Evolutionary conservation across 1,140 invertebrate species (phyloP), one percentile per base, ranked within the genome.

Genomic region (Drosophila funebris): DNA sequence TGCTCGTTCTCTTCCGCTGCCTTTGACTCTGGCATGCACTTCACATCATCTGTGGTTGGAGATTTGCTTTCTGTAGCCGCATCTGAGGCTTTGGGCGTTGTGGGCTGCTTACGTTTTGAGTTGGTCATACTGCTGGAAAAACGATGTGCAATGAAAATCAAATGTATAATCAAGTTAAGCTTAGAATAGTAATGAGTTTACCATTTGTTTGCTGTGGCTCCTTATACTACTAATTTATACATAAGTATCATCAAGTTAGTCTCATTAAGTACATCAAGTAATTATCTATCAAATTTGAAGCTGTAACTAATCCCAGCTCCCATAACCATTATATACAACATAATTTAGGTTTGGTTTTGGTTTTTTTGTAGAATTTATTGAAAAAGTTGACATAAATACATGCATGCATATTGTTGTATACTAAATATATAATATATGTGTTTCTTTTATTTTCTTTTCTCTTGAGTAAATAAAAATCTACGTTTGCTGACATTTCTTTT

Each of bases 331-430:
- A 52, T 8, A 7, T 13, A 54, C 16, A 24, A 53, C 8, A 24
- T 6, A 16, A 4, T 57, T 43, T 9, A 20, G 16, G 27, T 72
- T 52, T 46, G 33, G 27, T 58, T 61, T 69, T n/a, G n/a, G n/a
- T n/a, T 71, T 75, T 85, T 78, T 73, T 89, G 74, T 77, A 78
- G 83, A 89, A 90, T 91, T 90, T 90, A 88, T 91, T 91, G 85
- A 90, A 90, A 90, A 91, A 91, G 85, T 91, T 80, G 87, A 91
- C 87, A 91, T 91, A 91, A 91, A 90, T 91, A 91, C 90, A 91
- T 90, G 90, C 90, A 91, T 91, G 90, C 90, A 91, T 91, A 90
- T 90, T 78, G 81, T 81, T 90, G 74, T 90, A 81, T 89, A 90
- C 85, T 85, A 89, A 90, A 89, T 89, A 89, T 89, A 88, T 85